Percentiles rank a stretch among this genome's conserved stretches.
Conservation (phyloP, 2,113 vertebrate species). For the Sakesphorus luctuosus region DNA sequence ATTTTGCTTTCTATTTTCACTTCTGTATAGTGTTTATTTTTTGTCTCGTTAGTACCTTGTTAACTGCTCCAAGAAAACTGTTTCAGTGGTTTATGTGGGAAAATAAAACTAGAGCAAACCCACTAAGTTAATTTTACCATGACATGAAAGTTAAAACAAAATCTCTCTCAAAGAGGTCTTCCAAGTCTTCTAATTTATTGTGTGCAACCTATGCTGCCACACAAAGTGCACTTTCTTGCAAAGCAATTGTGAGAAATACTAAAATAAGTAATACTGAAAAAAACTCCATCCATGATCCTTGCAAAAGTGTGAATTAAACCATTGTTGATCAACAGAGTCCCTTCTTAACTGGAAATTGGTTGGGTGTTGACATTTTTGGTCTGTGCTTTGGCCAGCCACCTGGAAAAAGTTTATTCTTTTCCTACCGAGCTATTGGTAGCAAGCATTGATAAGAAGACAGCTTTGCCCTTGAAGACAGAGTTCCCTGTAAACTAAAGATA, state of each 20-base stretch:
- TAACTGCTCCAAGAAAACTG: background rate
- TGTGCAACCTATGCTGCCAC: background rate
- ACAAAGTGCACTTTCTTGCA: background rate
- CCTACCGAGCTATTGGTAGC: no score
- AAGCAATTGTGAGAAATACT: background rate
- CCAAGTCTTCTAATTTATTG: background rate
- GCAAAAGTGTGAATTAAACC: background rate
- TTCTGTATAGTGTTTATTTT: background rate
- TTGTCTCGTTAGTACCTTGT: background rate
- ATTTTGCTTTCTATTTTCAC: background rate
- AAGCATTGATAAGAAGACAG: no score
- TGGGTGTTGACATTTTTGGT: no score
- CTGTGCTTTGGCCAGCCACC: no score
- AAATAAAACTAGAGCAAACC: background rate
- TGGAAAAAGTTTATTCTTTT: no score
- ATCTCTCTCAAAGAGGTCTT: background rate
- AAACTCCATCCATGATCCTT: fast-evolving
- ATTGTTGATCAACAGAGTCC: background rate
- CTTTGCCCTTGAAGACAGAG: no score
- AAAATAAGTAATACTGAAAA: background rate
- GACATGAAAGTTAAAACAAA: background rate
- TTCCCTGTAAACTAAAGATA: no score
- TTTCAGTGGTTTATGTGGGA: background rate
- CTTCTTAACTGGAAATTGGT: background rate
- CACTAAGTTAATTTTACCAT: background rate